Evolutionary conservation across 1,140 invertebrate genomes (phyloP).

Genomic region (Parapsyche elsis): DNA sequence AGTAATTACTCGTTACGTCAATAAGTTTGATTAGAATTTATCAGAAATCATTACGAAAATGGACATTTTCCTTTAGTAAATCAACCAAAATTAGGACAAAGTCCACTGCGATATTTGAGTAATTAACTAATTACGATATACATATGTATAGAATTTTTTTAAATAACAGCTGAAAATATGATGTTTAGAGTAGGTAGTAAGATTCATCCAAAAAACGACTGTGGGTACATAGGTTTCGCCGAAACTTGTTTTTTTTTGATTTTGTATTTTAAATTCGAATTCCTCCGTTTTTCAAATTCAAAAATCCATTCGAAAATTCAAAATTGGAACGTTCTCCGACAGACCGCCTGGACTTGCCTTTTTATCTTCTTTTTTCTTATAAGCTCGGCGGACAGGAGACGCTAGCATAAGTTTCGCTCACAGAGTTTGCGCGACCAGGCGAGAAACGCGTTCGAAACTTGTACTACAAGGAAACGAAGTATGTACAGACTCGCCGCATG

Average conservation of each 20-base stretch:
- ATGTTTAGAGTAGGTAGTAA: too few species aligned
- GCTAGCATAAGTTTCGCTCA: constrained; percentile 38
- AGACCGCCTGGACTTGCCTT: constrained; percentile 40
- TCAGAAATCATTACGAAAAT: too few species aligned
- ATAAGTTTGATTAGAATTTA: too few species aligned
- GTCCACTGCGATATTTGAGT: neutral
- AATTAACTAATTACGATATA: too few species aligned
- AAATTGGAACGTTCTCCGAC: constrained; percentile 52
- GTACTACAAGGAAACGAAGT: constrained; percentile 27
- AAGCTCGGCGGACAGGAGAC: constrained; percentile 44
- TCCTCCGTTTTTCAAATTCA: constrained; percentile 35
- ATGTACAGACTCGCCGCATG: constrained; percentile 46
- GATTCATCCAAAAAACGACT: too few species aligned
- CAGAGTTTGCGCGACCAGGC: neutral
- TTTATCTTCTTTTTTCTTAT: constrained; percentile 55
- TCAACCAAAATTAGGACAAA: neutral
- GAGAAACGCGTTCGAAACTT: constrained; percentile 47
- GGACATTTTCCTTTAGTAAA: too few species aligned
- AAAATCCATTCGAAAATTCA: constrained; percentile 55
- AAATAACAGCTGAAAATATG: too few species aligned
- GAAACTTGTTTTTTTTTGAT: too few species aligned
- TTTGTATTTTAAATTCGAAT: too few species aligned
- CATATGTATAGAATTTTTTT: too few species aligned
- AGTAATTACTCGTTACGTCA: too few species aligned
- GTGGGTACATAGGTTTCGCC: too few species aligned